Conservation (phyloP, 2,113 vertebrate species). For the Coreoperca whiteheadi region DNA sequence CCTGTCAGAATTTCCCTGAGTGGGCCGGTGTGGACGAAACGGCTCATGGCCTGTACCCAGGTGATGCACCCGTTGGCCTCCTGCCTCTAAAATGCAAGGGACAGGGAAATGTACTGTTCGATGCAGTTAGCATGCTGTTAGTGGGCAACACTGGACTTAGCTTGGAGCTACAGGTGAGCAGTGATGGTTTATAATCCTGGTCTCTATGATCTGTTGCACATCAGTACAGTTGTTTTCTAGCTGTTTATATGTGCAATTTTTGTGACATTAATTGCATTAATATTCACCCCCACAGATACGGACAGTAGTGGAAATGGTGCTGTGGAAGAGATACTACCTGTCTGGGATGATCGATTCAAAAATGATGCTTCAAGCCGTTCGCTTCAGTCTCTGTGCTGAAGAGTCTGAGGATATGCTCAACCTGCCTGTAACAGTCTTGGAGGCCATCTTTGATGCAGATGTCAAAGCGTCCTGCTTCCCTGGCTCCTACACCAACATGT, state of each 20-base stretch:
- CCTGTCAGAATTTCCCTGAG: slow-evolving; percentile 84
- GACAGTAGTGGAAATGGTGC: slow-evolving; percentile 94
- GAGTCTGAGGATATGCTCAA: slow-evolving; percentile 93
- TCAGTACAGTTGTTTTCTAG: not conserved
- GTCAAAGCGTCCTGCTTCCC: slow-evolving; percentile 96
- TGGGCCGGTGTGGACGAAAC: slow-evolving; percentile 88
- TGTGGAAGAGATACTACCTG: slow-evolving; percentile 94
- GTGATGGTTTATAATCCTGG: not conserved
- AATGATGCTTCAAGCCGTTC: slow-evolving; percentile 96
- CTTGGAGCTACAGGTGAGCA: slow-evolving; percentile 91
- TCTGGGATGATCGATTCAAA: slow-evolving; percentile 97
- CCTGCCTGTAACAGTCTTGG: slow-evolving; percentile 88
- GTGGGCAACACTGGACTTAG: slow-evolving; percentile 90
- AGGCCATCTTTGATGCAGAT: slow-evolving; percentile 96
- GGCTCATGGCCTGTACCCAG: slow-evolving; percentile 90
- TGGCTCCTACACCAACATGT: slow-evolving; percentile 95
- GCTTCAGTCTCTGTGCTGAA: slow-evolving; percentile 93
- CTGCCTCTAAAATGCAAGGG: slow-evolving; percentile 91
- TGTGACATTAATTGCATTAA: not conserved
- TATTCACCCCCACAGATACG: slow-evolving; percentile 81
- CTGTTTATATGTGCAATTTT: not conserved
- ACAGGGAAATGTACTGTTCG: slow-evolving; percentile 92
- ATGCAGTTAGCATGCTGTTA: slow-evolving; percentile 90
- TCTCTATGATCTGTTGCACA: rapidly evolving
- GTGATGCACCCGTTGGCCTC: slow-evolving; percentile 90